phyloP scores from a whole-genome alignment of 2,888 invertebrate genomes.

The Phytoseiulus persimilis region DNA sequence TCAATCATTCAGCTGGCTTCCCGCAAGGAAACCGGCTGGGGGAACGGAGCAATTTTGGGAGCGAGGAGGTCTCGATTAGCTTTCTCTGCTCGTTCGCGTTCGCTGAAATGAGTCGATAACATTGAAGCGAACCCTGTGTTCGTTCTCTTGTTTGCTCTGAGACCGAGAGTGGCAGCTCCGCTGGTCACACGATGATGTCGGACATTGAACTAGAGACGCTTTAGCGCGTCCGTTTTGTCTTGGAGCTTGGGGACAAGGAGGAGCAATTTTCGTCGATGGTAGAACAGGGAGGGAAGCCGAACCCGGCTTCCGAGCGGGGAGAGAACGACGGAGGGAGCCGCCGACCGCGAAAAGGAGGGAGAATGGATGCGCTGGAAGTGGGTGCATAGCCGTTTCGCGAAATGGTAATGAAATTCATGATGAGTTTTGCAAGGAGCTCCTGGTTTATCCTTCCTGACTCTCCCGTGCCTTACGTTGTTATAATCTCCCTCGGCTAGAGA shows the following conservation, averaged over 20 bases:
- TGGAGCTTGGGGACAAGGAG: neutral
- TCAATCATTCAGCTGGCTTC: neutral
- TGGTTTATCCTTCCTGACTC: neutral
- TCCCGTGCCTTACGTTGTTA: neutral
- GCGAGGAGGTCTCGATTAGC: neutral
- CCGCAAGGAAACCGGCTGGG: neutral
- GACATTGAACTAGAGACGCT: neutral
- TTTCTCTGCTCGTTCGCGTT: neutral
- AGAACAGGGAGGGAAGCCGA: no score
- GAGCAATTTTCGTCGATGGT: neutral
- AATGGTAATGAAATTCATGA: neutral
- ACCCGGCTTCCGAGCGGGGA: no score
- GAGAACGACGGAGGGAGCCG: neutral
- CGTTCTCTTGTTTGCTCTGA: neutral
- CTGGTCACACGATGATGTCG: neutral
- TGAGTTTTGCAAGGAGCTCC: neutral
- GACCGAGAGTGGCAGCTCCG: neutral
- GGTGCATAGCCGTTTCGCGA: conserved; percentile 67
- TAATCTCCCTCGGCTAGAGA: neutral
- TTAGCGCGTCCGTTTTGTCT: neutral
- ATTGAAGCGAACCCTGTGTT: neutral
- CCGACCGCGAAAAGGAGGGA: neutral
- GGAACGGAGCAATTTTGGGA: neutral
- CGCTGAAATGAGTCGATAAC: neutral
- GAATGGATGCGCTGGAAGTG: neutral